Evolutionary conservation across 2,113 vertebrate species (phyloP), one percentile per base, ranked within the genome.

Genomic region (Hippolais icterina): DNA sequence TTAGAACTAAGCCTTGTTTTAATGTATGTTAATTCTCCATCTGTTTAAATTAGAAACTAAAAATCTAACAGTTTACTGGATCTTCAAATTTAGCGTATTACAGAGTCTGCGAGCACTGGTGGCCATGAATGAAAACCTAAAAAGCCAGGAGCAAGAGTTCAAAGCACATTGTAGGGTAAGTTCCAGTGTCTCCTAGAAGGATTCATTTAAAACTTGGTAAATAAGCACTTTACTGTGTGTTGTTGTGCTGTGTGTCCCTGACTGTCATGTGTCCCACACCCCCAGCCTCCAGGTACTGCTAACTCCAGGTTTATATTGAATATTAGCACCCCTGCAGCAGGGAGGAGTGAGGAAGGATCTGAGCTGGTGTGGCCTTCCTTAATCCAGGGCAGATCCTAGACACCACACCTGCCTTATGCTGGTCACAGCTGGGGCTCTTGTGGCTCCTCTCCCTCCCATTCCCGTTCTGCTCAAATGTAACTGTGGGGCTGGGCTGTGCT

Each of bases 61-160:
- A 87, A 89, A 23, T 86, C 81, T 94, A 95, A 94, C 21, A 14
- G 1, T 76, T 81, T 90, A 72, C 75, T 93, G 86, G 17, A 44
- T 94, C 75, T 97, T 89, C 75, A 80, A 92, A 83, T 84, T 76
- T 97, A 99, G 99, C 61, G 17, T 98, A 83, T 97, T 99, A 33
- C 98, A 99, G 96, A 99, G 98, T 90, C 98, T 99, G 66, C 98
- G 98, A 87, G 97, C 98, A 19, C 96, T 99, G 76, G 99, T 99
- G 42, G 98, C 98, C 52, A 99, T 99, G 98, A 99, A 99, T 72
- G 99, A 99, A 94, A 99, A 97, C 84, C 98, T 99, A 35, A 99
- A 99, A 96, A 98, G 98, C 74, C 99, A 99, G 95, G 99, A 99
- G 88, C 99, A 99, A 87, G 98, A 99, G 61, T 99, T 99, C 94